Evolutionary conservation across 1,140 invertebrate genomes (phyloP), one percentile per base, ranked within the genome.

Genomic region (Nasonia longicornis): DNA sequence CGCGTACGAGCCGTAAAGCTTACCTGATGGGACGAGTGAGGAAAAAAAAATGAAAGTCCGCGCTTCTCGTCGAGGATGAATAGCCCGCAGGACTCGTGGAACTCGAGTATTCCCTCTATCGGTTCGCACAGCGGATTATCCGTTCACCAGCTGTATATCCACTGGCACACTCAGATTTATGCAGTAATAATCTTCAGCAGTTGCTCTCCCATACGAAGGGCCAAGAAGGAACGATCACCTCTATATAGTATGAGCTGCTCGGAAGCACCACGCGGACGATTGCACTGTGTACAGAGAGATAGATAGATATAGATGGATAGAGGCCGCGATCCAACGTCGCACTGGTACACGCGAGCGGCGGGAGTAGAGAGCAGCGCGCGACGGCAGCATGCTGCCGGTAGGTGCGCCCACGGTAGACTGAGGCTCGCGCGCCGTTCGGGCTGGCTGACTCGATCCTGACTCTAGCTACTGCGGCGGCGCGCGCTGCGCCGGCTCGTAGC

Each of bases 331-430:
- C 52, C n/a, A 58, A 6, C 52, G 52, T 58, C 52, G 52, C 52
- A 58, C 52, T 58, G 69, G 35, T 38, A 42, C 69, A 38, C 69
- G 35, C 69, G 69, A 35, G 35, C 69, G 69, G 69, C 20, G 69
- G 3, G 35, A 31, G 26, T 26, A 26, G 35, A 38, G 7, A 42
- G 31, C 29, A n/a, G 69, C 69, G 69, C 69, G 45, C 52, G 45
- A 63, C 72, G 80, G 81, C 72, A 84, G 86, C 87, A 87, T 90
- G 87, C 86, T 88, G 78, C 76, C 88, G 84, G 85, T 85, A 83
- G 84, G 88, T 87, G 87, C 87, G 87, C 86, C 87, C 85, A 87
- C 87, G 87, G 81, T 89, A 89, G 88, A 90, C 89, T 90, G 88
- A 81, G 22, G 69, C 52, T 58, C 52, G 11, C 87, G 85, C 86